These are phyloP conservation scores for Chionis minor DNA, from an alignment of 2,113 vertebrate genomes.

Conservation along the genomic window DNA sequence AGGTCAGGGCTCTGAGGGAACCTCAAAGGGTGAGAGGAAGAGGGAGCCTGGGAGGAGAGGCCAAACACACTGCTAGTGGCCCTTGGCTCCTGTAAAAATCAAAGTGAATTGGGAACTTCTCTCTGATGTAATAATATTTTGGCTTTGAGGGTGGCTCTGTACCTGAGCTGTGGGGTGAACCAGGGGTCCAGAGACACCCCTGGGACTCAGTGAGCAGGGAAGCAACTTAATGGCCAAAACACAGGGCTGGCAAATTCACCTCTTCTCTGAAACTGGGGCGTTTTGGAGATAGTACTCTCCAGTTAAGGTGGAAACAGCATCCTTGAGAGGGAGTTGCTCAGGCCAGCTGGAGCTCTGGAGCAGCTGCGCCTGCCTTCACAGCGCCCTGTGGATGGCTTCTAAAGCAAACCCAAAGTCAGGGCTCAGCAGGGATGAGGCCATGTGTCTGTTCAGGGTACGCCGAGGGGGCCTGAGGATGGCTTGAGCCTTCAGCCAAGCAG, in stretches of 20 bases:
- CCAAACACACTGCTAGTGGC: neutral
- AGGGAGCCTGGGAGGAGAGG: neutral
- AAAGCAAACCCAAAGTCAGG: neutral
- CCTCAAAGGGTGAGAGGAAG: neutral
- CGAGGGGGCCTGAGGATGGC: neutral
- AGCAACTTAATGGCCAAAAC: neutral
- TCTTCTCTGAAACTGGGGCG: neutral
- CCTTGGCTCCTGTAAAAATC: neutral
- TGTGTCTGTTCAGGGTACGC: neutral
- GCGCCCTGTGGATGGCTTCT: accelerated
- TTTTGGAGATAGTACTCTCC: neutral
- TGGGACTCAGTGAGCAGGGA: neutral
- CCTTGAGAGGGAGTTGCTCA: neutral
- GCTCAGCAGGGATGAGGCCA: accelerated
- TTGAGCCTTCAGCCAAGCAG: neutral
- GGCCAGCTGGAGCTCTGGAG: neutral
- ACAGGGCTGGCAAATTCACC: neutral
- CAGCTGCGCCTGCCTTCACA: neutral
- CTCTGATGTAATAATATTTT: neutral
- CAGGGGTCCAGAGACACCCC: neutral
- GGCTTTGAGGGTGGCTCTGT: neutral
- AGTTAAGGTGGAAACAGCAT: neutral
- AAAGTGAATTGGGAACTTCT: neutral
- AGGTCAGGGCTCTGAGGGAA: neutral
- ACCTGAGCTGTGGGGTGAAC: neutral